Evolutionary conservation across 2,797 vertebrate species (phyloP).

Genomic region (Ibycter americanus): DNA sequence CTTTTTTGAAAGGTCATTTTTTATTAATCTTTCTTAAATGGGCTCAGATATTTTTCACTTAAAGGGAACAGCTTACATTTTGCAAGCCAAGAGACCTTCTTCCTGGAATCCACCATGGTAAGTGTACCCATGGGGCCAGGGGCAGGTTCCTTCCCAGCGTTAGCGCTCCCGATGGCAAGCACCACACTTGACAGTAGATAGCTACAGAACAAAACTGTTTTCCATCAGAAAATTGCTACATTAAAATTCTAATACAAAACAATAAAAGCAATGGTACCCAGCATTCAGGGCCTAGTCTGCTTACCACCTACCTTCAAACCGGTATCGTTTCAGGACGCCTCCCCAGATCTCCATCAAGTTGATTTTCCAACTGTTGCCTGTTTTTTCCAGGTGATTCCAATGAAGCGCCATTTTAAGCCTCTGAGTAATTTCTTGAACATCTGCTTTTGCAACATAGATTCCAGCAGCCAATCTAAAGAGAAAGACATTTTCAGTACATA

Average conservation of each 20-base stretch:
- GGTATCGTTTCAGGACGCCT: background rate
- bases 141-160: background rate
- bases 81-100: background rate
- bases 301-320: background rate
- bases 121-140: background rate
- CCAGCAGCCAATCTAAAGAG: background rate
- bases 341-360: background rate
- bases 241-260: background rate
- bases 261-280: background rate
- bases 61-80: background rate
- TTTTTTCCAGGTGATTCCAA: background rate
- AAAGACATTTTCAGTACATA: background rate
- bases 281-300: background rate
- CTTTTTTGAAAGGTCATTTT: slow-evolving; percentile 28
- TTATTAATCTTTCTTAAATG: slow-evolving; percentile 31
- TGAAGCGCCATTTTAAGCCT: background rate
- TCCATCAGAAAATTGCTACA: background rate
- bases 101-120: background rate
- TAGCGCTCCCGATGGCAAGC: background rate
- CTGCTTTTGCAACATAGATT: background rate
- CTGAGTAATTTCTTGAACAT: background rate
- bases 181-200: background rate
- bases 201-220: background rate
- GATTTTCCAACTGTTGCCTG: background rate
- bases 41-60: slow-evolving; percentile 11